A percentile compares a stretch with the other conserved stretches of the same genome.
Evolutionary conservation across 2,888 invertebrate species (phyloP).

Genomic region (Drosophila multiciliata): DNA sequence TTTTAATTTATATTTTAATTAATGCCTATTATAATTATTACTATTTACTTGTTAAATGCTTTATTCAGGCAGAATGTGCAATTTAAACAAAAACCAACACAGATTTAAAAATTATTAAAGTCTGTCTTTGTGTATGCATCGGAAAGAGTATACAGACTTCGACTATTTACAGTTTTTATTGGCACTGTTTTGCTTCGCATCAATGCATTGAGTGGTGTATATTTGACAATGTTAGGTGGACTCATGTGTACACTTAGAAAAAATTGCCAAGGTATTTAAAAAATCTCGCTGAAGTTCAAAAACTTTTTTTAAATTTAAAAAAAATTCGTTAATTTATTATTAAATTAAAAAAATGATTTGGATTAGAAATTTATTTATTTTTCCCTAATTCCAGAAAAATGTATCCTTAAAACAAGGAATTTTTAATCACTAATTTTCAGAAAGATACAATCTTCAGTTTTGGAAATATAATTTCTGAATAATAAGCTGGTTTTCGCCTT

Average conservation of each 20-base stretch:
- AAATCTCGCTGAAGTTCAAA: not conserved
- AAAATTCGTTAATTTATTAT: not conserved
- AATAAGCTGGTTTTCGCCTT: not conserved
- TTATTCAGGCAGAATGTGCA: no score
- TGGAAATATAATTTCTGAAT: not conserved
- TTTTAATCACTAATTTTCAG: not conserved
- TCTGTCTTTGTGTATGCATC: not conserved
- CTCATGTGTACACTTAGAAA: not conserved
- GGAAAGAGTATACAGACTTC: slow-evolving; percentile 30
- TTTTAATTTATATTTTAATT: not conserved
- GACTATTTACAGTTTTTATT: not conserved
- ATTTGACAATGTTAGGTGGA: slow-evolving; percentile 25
- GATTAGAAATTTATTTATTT: not conserved
- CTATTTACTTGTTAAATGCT: not conserved
- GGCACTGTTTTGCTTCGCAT: not conserved
- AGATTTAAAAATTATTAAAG: not conserved
- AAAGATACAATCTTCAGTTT: not conserved
- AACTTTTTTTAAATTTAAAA: not conserved
- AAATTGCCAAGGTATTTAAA: not conserved
- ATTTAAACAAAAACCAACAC: no score
- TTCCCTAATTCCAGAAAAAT: not conserved
- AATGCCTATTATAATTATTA: not conserved
- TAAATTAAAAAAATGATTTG: not conserved
- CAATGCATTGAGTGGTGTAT: not conserved
- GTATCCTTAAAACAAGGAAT: not conserved